Conservation (phyloP, 2,113 vertebrate genomes). For the Cariama cristata region DNA sequence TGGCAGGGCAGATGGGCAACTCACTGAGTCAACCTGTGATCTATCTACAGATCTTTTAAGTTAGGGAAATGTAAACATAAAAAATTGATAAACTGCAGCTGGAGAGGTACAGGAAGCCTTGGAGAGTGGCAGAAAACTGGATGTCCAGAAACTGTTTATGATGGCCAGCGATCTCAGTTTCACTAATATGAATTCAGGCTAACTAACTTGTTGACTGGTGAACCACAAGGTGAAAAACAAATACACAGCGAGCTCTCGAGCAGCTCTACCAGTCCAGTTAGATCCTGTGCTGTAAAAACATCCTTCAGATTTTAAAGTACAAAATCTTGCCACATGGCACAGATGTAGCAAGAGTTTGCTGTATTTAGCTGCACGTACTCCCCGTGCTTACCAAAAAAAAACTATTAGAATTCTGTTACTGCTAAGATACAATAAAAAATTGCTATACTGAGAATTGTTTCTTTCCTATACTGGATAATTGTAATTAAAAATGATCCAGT, state of each 20-base stretch:
- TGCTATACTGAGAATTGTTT: neutral
- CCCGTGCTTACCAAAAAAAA: neutral
- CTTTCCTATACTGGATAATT: neutral
- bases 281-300: neutral
- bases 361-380: neutral
- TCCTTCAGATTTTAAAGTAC: neutral
- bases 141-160: neutral
- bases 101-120: neutral
- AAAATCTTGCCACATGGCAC: neutral
- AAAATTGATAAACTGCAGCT: neutral
- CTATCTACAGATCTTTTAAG: neutral
- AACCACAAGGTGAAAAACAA: neutral
- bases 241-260: neutral
- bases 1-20: neutral
- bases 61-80: neutral
- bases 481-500: neutral
- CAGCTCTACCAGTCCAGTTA: neutral
- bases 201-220: neutral
- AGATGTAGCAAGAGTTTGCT: neutral
- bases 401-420: neutral
- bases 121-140: neutral
- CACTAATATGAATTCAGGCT: neutral
- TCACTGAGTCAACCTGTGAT: neutral
- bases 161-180: neutral
- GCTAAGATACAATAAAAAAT: neutral